Evolutionary conservation across 2,888 invertebrate genomes (phyloP).

Genomic region (Rhingia rostrata): DNA sequence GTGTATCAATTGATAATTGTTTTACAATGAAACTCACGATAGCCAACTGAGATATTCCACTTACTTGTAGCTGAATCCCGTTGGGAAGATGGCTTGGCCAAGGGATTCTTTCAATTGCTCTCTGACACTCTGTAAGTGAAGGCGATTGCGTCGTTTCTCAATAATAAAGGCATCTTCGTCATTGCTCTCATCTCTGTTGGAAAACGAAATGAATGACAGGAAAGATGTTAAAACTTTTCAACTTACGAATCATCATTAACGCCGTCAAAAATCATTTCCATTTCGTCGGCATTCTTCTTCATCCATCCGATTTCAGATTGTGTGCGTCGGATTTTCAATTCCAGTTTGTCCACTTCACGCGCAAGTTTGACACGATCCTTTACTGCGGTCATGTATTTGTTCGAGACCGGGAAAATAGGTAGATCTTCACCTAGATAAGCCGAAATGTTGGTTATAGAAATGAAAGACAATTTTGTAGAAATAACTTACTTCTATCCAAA

Average conservation of each 20-base stretch:
- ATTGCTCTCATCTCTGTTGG: constrained; percentile 77
- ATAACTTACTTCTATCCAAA: constrained; percentile 90
- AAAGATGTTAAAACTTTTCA: neutral
- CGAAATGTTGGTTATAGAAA: neutral
- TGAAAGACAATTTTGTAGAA: neutral
- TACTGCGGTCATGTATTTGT: constrained; percentile 85
- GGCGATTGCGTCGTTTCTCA: constrained; percentile 80
- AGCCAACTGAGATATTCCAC: constrained; percentile 78
- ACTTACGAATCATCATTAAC: constrained; percentile 83
- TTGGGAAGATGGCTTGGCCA: constrained; percentile 86
- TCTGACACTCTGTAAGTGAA: constrained; percentile 78
- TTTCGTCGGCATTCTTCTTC: constrained; percentile 92
- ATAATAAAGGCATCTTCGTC: constrained; percentile 81
- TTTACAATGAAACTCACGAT: neutral
- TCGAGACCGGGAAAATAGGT: constrained; percentile 91
- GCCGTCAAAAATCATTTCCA: constrained; percentile 95
- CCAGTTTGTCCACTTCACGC: constrained; percentile 90
- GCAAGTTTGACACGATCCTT: constrained; percentile 90
- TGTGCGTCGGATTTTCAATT: constrained; percentile 86
- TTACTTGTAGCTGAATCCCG: constrained; percentile 86
- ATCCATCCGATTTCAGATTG: constrained; percentile 92
- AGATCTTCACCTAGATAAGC: constrained; percentile 88
- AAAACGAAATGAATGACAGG: neutral
- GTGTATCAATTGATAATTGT: neutral
- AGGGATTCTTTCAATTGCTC: constrained; percentile 80